These are phyloP conservation scores for Protophormia terraenovae DNA, from an alignment of 2,888 invertebrate species.

Conservation along the genomic window DNA sequence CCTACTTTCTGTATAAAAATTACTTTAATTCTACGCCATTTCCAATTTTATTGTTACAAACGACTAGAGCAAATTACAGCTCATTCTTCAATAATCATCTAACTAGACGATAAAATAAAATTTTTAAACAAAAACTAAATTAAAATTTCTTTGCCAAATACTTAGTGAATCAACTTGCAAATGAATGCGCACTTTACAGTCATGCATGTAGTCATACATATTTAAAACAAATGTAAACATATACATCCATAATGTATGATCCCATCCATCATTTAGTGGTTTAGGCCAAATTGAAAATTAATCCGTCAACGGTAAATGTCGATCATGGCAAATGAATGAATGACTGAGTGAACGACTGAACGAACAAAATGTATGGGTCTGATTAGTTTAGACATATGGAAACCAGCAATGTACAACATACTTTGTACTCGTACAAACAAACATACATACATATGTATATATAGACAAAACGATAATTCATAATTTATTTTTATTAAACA, in stretches of 20 bases:
- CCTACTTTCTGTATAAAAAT: no score
- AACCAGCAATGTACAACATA: constrained; percentile 9
- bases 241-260: constrained; percentile 62
- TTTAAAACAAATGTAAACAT: constrained; percentile 28
- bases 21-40: no score
- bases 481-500: constrained; percentile 32
- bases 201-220: not conserved
- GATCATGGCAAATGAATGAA: constrained; percentile 62
- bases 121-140: not conserved
- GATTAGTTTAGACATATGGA: constrained; percentile 35
- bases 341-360: not conserved
- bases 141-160: not conserved
- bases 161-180: not conserved
- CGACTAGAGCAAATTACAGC: no score
- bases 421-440: not conserved
- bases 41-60: no score
- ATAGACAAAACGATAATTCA: constrained; percentile 33
- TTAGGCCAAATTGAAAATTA: constrained; percentile 77
- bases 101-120: not conserved
- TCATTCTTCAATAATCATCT: not conserved
- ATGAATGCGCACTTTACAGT: not conserved
- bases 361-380: not conserved
- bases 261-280: constrained; percentile 77
- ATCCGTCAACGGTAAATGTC: constrained; percentile 75
- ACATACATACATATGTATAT: not conserved